Evolutionary conservation across 2,113 vertebrate species (phyloP).

Genomic region (Neolamprologus modestus): DNA sequence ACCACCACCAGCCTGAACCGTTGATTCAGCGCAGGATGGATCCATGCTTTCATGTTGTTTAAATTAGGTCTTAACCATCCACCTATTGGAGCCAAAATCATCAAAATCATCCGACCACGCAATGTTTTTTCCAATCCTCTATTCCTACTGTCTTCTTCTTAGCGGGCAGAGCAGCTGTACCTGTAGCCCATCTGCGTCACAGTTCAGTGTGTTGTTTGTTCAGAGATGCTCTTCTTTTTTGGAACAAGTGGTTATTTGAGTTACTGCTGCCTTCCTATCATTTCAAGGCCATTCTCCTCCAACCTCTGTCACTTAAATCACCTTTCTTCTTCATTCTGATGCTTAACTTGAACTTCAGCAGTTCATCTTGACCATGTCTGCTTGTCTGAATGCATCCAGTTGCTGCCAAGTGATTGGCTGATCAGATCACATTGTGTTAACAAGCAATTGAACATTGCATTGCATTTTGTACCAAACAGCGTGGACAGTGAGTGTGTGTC

Average conservation of each 20-base stretch:
- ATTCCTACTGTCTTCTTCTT: not conserved
- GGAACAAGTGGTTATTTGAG: not conserved
- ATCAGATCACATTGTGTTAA: not conserved
- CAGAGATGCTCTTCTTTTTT: not conserved
- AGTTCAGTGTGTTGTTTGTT: not conserved
- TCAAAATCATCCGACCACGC: not conserved
- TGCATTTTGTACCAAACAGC: not conserved
- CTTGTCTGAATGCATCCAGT: not conserved
- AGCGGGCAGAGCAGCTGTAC: not conserved
- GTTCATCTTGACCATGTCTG: not conserved
- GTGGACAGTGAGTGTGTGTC: not conserved
- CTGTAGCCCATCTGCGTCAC: not conserved
- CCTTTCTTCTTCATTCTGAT: not conserved
- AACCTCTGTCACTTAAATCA: not conserved
- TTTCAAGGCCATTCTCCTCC: not conserved
- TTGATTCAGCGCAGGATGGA: not conserved
- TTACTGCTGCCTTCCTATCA: not conserved
- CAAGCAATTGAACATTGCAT: not conserved
- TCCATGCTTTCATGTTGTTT: not conserved
- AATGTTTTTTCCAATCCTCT: not conserved
- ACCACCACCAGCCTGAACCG: not conserved
- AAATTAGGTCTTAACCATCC: not conserved
- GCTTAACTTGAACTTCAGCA: not conserved
- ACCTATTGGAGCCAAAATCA: not conserved
- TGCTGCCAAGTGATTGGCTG: not conserved